Evolutionary conservation across 2,888 invertebrate genomes (phyloP).

Genomic region (Diploptera punctata): DNA sequence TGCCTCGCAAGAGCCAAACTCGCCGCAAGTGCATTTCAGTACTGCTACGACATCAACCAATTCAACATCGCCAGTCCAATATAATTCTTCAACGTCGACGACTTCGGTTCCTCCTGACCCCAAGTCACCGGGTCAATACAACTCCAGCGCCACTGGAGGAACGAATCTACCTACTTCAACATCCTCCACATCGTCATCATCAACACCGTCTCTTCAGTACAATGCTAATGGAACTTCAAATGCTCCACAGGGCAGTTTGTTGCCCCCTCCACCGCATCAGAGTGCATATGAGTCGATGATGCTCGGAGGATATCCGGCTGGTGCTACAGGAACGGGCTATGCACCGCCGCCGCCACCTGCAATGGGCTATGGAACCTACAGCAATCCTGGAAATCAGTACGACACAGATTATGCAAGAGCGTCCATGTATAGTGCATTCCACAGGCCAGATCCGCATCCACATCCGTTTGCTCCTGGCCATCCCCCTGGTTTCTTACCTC

Average conservation of each 20-base stretch:
- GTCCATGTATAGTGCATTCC: conserved; percentile 45
- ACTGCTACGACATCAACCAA: not conserved
- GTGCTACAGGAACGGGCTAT: conserved; percentile 10
- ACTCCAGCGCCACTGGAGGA: not conserved
- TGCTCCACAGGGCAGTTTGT: not conserved
- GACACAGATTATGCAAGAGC: conserved; percentile 43
- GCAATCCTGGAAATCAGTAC: conserved; percentile 29
- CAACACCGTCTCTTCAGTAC: not conserved
- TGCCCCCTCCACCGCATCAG: conserved; percentile 27
- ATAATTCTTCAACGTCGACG: conserved; percentile 5
- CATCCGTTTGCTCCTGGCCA: conserved; percentile 30
- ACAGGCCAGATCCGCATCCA: conserved; percentile 44
- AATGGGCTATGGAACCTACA: conserved; percentile 32
- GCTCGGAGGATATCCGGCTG: conserved; percentile 34
- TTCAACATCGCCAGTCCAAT: conserved; percentile 6
- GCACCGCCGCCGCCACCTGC: conserved; percentile 26
- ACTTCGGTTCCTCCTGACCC: not conserved
- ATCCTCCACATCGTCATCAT: not conserved
- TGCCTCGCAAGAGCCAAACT: conserved; percentile 3
- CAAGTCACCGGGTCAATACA: conserved; percentile 17
- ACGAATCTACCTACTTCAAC: not conserved
- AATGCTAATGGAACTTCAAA: not conserved
- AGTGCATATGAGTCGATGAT: conserved; percentile 38
- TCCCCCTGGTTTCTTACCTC: conserved; percentile 18
- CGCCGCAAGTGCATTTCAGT: conserved; percentile 13